Evolutionary conservation across 2,113 vertebrate genomes (phyloP).

Genomic region (Takifugu flavidus): DNA sequence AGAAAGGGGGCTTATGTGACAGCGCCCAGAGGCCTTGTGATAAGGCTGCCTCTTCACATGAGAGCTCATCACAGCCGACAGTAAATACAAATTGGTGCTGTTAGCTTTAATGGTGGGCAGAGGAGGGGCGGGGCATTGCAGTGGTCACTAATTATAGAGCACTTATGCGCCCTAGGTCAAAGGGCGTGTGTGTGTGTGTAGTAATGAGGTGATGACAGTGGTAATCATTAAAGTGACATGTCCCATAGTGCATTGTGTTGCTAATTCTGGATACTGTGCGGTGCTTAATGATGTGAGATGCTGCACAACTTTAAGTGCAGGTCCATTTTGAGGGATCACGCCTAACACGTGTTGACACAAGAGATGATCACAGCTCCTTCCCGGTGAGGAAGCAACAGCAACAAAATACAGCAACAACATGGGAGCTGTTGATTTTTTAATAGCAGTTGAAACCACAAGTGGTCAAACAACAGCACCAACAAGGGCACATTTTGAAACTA

Average conservation of each 20-base stretch:
- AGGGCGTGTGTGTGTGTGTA: conserved; percentile 6
- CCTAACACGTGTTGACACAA: conserved; percentile 33
- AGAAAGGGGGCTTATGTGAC: conserved; percentile 57
- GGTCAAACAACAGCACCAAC: not conserved
- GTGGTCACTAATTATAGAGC: conserved; percentile 68
- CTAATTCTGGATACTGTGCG: conserved; percentile 11
- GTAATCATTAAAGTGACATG: conserved; percentile 42
- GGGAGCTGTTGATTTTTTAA: conserved; percentile 10
- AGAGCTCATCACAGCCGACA: conserved; percentile 71
- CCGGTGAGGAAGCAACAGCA: conserved; percentile 32
- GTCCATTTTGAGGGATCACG: conserved; percentile 42
- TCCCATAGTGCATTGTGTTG: conserved; percentile 12
- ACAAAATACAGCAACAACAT: conserved; percentile 42
- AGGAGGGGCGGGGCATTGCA: conserved; percentile 23
- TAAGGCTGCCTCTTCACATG: conserved; percentile 64
- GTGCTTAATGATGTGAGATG: conserved; percentile 50
- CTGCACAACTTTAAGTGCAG: conserved; percentile 7
- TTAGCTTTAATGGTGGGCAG: conserved; percentile 42
- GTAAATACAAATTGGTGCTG: conserved; percentile 73
- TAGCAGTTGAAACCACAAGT: no score
- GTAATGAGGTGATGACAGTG: conserved; percentile 48
- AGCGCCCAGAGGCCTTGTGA: conserved; percentile 60
- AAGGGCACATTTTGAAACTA: not conserved
- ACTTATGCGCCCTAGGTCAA: conserved; percentile 36
- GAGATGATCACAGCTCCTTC: conserved; percentile 39